These are phyloP conservation scores for Anoplolepis gracilipes DNA, from an alignment of 1,140 invertebrate genomes.

Conservation along the genomic window DNA sequence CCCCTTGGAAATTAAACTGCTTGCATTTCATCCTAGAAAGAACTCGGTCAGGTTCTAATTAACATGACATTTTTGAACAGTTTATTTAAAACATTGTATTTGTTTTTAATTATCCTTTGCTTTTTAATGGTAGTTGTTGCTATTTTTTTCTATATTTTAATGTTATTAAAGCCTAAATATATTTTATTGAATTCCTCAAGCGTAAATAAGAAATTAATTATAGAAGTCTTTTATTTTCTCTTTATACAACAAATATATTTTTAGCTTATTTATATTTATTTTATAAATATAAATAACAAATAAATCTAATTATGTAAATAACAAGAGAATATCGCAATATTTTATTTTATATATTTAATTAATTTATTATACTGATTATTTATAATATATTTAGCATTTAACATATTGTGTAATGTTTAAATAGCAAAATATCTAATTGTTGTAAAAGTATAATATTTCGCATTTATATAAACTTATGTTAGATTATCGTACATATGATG, in stretches of 20 bases:
- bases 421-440: not conserved
- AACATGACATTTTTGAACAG: slow-evolving; percentile 52
- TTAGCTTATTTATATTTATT: not conserved
- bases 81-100: slow-evolving; percentile 51
- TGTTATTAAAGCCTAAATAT: slow-evolving; percentile 1
- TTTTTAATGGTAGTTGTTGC: not conserved
- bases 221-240: not conserved
- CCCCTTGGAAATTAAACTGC: slow-evolving; percentile 57
- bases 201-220: not conserved
- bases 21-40: slow-evolving; percentile 50
- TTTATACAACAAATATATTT: not conserved
- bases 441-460: not conserved
- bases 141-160: not conserved
- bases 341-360: not conserved
- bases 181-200: not conserved
- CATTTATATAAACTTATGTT: not conserved
- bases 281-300: not conserved
- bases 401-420: not conserved
- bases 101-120: slow-evolving; percentile 9
- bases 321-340: not conserved
- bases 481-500: too few species aligned
- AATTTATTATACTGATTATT: not conserved
- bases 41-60: slow-evolving; percentile 59
- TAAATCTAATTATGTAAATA: not conserved
- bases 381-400: not conserved